A percentile compares a stretch with the other conserved stretches of the same genome.
Conservation (phyloP, 1,140 invertebrate species). For the Maniola jurtina region DNA sequence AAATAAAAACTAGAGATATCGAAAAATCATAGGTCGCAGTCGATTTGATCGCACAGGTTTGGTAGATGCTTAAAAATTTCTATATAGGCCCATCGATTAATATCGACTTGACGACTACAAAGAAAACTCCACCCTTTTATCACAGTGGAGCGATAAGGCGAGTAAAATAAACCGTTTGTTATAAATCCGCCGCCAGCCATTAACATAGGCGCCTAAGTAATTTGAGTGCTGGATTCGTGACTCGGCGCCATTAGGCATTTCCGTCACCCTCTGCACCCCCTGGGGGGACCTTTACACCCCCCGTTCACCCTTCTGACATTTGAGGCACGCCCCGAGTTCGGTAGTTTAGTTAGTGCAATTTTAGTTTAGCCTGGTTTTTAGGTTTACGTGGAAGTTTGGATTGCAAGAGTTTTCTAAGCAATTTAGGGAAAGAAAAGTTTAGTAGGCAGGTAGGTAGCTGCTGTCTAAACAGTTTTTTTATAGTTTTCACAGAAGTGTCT, state of each 20-base stretch:
- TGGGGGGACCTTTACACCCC: constrained; percentile 5
- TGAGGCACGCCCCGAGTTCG: constrained; percentile 32
- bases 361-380: background rate
- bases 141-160: constrained; percentile 11
- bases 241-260: constrained; percentile 57
- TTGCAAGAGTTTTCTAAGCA: too few relatives aligned
- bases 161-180: constrained; percentile 9
- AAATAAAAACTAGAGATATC: too few relatives aligned
- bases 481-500: too few relatives aligned
- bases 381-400: background rate
- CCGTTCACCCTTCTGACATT: constrained; percentile 40
- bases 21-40: too few relatives aligned
- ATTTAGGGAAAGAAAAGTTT: too few relatives aligned
- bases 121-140: constrained; percentile 8
- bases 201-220: constrained; percentile 35
- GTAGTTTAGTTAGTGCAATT: constrained; percentile 22
- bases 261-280: constrained; percentile 43
- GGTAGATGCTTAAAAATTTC: too few relatives aligned
- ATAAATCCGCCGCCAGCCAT: constrained; percentile 21
- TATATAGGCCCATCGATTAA: background rate
- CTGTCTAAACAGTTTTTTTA: too few relatives aligned
- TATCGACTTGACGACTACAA: background rate
- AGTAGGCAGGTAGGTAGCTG: too few relatives aligned
- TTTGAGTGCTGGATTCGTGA: constrained; percentile 59
- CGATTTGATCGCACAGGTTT: too few relatives aligned